Evolutionary conservation across 1,140 invertebrate species (phyloP), one percentile per base, ranked within the genome.

Genomic region (Apis cerana): DNA sequence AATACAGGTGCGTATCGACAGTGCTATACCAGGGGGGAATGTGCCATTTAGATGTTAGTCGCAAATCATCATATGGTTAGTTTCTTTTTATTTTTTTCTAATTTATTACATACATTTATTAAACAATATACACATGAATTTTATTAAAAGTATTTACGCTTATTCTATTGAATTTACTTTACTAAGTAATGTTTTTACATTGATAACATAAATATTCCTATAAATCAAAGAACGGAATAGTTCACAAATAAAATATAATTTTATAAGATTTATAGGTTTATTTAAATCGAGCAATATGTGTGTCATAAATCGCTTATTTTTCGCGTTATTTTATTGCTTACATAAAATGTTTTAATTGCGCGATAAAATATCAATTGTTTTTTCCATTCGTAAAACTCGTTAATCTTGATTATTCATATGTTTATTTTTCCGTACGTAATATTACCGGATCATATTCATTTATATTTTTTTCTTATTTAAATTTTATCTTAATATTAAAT

Each of bases 1-100:
- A 50, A 85, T 33, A 87, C 83, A 88, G 87, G 87, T 88, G 87
- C 86, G 87, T 88, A 88, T 75, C 83, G 50, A 87, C 70, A 75
- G 65, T 56, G 75, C 71, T 43, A 64, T 82, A 79, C 86, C 83
- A 64, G n/a, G 71, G 59, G 80, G 86, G 86, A 71, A 87, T 88
- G 86, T 58, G n/a, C 61, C 77, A 23, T 80, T 80, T 56, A 71
- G 68, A 83, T 77, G 80, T 59, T 84, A 76, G 27, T 75, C 11
- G 64, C 83, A 71, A 52, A 78, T n/a, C 50, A 79, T 85, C 79
- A 86, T 88, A 85, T 69, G 87, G 79, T 88, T 88, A 48, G 59
- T 83, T 83, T 80, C 62, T 54, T 68, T 69, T 83, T 54, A 8
- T 82, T 87, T 64, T 68, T 82, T 62, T 78, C 67, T 64, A 48